Conservation (phyloP, 2,113 vertebrate species). For the human (Homo sapiens) region GRCh38 chr3:20931001-20931500, state of each 20-base stretch:
- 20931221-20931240: background rate
- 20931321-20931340: background rate
- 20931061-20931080: background rate
- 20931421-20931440: background rate
- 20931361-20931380: background rate
- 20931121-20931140: background rate
- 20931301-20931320: background rate
- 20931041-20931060: background rate
- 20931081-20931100: background rate
- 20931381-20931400: background rate
- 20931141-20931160: background rate
- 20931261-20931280: background rate
- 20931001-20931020: background rate
- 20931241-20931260: background rate
- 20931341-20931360: background rate
- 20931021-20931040: background rate
- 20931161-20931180: background rate
- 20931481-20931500: background rate
- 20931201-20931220: fast-evolving
- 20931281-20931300: background rate
- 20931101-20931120: background rate
- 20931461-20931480: constrained; percentile 47
- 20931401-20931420: background rate
- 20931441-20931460: constrained; percentile 46
- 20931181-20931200: background rate